Base-by-base conservation (phyloP, 1,140 invertebrate genomes). In the Lepidurus packardi region DNA sequence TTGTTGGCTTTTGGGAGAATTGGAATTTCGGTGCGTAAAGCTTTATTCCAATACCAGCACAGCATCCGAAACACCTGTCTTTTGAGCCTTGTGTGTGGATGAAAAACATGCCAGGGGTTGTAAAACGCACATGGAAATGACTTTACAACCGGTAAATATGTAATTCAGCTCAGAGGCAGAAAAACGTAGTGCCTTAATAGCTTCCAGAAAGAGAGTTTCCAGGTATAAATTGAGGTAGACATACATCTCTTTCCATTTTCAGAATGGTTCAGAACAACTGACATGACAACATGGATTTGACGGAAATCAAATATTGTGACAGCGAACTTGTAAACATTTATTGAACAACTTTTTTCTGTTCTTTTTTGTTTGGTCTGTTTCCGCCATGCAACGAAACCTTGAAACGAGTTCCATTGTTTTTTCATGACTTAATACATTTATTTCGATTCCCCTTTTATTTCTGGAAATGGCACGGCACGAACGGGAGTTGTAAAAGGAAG, bases 121-220 rank as follows among this genome's bases (percentile, higher is more conserved):
- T 65, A 65, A 65, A 65, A 65, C 53, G 53, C 53, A 65, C 53
- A 65, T 65, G 53, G 53, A 65, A 65, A 65, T 65, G 53, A 65
- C 53, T 65, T 65, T 65, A 65, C 53, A 65, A 65, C 53, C 53
- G 16, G 13, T 65, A 65, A 65, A 21, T 65, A 65, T 65, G 53
- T 65, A 65, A 65, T 65, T 65, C 53, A 9, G 53, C 53, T 65
- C 53, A 21, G 21, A 65, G 53, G 53, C 53, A 65, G 16, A 65
- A 21, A 21, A 65, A 16, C 16, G 21, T 65, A 65, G 16, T 65
- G 53, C 21, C 53, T 65, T 65, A 65, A 65, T 65, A 65, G 53
- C 53, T 9, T 65, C 53, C 21, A 34, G 34, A 34, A 34, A 34
- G 34, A 34, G 34, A 4, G 34, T 34, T 34, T 34, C 34, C 34